These are phyloP conservation scores for Phaonia tiefii DNA, from an alignment of 2,888 invertebrate genomes.

Conservation along the genomic window DNA sequence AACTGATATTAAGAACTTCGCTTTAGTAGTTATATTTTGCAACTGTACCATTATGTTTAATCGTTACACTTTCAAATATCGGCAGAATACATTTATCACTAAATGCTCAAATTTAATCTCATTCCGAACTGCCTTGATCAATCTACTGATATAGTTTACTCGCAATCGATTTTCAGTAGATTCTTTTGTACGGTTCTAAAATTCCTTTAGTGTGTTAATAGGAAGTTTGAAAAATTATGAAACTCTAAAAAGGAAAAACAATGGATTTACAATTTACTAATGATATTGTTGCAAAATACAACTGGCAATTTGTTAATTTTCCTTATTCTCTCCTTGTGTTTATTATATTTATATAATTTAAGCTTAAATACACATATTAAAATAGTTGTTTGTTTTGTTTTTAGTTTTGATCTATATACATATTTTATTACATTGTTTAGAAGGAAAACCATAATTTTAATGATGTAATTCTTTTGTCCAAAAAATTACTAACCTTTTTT, in stretches of 20 bases:
- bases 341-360: constrained; percentile 20
- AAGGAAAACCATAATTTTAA: not conserved
- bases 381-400: constrained; percentile 2
- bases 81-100: not conserved
- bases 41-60: constrained; percentile 3
- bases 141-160: not conserved
- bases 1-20: too few relatives aligned
- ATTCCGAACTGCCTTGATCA: not conserved
- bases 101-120: not conserved
- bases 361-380: constrained; percentile 3
- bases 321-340: not conserved
- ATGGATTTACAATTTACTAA: too few relatives aligned
- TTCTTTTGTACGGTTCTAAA: not conserved
- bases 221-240: too few relatives aligned
- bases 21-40: not conserved
- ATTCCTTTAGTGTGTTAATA: too few relatives aligned
- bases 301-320: constrained; percentile 8
- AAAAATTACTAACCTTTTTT: constrained; percentile 2
- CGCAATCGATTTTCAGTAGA: not conserved
- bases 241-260: not conserved
- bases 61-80: not conserved
- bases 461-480: not conserved
- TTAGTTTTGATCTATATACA: constrained; percentile 9
- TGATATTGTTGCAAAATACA: not conserved
- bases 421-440: constrained; percentile 17